Evolutionary conservation across 1,140 invertebrate genomes (phyloP).

Genomic region (Drosophila ficusphila): DNA sequence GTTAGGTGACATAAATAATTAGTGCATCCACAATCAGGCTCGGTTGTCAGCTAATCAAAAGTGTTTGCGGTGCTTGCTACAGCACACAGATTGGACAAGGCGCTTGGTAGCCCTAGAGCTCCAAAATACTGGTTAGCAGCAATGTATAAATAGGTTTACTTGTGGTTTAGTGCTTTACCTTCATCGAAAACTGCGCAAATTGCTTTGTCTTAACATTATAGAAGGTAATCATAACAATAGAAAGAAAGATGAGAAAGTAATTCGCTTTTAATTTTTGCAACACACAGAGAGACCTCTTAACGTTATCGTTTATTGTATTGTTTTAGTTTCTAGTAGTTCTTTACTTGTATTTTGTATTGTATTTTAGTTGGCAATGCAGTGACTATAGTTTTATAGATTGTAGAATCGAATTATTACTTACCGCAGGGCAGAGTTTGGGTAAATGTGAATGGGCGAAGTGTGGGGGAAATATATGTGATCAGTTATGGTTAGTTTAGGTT

Average conservation of each 20-base stretch:
- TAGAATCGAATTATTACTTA: slow-evolving; percentile 72
- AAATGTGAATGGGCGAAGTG: slow-evolving; percentile 26
- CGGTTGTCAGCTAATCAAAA: not conserved
- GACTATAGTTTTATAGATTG: slow-evolving; percentile 37
- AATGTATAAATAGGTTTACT: slow-evolving; percentile 65
- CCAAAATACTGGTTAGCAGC: slow-evolving; percentile 52
- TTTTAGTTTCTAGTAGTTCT: slow-evolving; percentile 22
- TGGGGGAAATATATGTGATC: slow-evolving; percentile 15
- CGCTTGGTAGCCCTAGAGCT: slow-evolving; percentile 28
- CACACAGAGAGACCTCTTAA: slow-evolving; percentile 69
- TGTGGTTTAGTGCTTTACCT: slow-evolving; percentile 83
- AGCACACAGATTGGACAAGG: slow-evolving; percentile 38
- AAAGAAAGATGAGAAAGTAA: slow-evolving; percentile 85
- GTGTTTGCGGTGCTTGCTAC: slow-evolving; percentile 27
- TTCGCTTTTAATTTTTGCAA: slow-evolving; percentile 73
- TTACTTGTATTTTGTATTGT: slow-evolving; percentile 10
- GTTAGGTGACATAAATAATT: slow-evolving; percentile 1
- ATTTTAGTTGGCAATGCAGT: slow-evolving; percentile 20
- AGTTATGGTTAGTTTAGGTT: slow-evolving; percentile 22
- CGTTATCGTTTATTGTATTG: slow-evolving; percentile 38
- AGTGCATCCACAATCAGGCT: not conserved
- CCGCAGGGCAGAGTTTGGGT: slow-evolving; percentile 37
- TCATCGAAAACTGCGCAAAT: slow-evolving; percentile 83
- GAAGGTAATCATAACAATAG: slow-evolving; percentile 82
- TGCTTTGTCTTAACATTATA: slow-evolving; percentile 83